phyloP scores from a whole-genome alignment of 2,797 vertebrate genomes.

The Gallirallus australis region DNA sequence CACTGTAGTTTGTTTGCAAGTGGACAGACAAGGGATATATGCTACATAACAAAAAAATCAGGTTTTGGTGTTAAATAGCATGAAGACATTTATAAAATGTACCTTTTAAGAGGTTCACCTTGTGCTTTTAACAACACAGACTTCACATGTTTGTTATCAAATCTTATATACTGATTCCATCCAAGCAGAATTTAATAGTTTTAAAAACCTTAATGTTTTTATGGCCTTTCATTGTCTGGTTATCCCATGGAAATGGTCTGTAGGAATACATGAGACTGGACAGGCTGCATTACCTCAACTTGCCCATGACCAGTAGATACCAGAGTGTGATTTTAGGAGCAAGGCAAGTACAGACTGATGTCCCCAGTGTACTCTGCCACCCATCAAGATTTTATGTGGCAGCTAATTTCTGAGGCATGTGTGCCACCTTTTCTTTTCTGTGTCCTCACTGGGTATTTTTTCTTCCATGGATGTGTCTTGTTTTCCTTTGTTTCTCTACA shows the following conservation, averaged over 20 bases:
- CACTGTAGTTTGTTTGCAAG: neutral
- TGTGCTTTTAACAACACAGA: neutral
- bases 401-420: neutral
- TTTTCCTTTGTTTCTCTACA: neutral
- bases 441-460: neutral
- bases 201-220: neutral
- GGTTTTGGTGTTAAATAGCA: neutral
- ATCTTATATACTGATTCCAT: neutral
- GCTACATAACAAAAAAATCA: neutral
- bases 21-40: neutral
- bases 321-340: neutral
- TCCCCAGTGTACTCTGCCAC: neutral
- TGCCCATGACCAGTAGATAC: fast-evolving
- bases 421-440: neutral
- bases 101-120: neutral
- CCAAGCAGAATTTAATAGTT: neutral
- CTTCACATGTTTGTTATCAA: neutral
- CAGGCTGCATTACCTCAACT: neutral
- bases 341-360: neutral
- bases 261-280: neutral
- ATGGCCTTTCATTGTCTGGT: neutral
- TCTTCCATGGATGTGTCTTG: neutral
- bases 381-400: neutral
- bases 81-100: neutral
- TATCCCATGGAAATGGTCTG: fast-evolving